Conservation (phyloP, 2,797 vertebrate species). For the Malacoraja senta region DNA sequence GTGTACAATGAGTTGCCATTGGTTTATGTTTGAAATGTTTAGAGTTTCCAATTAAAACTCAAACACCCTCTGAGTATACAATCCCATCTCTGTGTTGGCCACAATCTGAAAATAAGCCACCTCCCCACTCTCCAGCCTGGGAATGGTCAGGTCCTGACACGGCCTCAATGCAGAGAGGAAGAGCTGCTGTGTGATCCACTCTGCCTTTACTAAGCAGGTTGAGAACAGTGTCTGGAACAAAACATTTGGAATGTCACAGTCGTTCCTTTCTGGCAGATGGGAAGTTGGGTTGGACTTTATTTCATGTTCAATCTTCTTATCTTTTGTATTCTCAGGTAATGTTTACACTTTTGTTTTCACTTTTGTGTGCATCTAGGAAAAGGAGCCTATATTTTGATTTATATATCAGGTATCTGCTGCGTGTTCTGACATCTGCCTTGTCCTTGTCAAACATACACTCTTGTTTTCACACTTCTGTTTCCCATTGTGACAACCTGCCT, state of each 20-base stretch:
- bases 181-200: too few species aligned
- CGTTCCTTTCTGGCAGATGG: neutral
- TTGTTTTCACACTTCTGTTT: neutral
- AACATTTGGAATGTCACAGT: neutral
- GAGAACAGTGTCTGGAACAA: neutral
- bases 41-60: too few species aligned
- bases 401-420: slow-evolving; percentile 89
- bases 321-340: slow-evolving; percentile 23
- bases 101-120: too few species aligned
- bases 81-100: too few species aligned
- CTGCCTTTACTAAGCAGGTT: too few species aligned
- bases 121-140: too few species aligned
- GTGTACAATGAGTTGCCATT: neutral
- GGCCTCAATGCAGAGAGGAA: too few species aligned
- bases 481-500: neutral
- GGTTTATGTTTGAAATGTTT: neutral
- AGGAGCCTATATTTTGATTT: slow-evolving; percentile 98
- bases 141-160: too few species aligned
- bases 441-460: neutral
- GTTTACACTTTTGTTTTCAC: slow-evolving; percentile 54
- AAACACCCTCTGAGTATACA: too few species aligned
- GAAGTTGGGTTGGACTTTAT: neutral
- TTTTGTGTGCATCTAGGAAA: slow-evolving; percentile 88
- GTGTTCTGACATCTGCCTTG: slow-evolving; percentile 45
- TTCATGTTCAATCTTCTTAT: slow-evolving; percentile 11